A percentile compares a stretch with the other conserved stretches of the same genome.
Conservation (phyloP, 2,797 vertebrate species). For the Allobates femoralis region DNA sequence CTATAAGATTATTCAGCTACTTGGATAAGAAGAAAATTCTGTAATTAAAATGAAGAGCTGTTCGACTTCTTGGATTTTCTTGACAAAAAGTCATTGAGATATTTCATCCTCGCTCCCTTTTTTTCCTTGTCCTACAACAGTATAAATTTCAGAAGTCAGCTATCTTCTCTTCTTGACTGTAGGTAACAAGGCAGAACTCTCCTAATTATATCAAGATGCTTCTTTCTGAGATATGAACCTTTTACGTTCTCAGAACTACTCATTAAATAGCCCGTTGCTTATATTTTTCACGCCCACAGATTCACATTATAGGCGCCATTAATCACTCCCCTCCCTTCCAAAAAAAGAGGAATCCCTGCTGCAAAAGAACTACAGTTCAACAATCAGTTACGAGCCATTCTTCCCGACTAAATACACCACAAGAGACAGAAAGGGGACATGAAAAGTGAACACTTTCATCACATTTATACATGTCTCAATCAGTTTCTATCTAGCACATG, state of each 20-base stretch:
- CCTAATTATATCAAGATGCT: slow-evolving; percentile 56
- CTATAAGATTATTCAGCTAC: slow-evolving; percentile 1
- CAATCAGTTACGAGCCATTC: slow-evolving; percentile 52
- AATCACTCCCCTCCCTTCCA: slow-evolving; percentile 5
- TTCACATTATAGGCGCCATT: slow-evolving; percentile 51
- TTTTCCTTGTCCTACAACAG: not conserved
- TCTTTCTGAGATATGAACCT: slow-evolving; percentile 35
- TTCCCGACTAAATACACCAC: slow-evolving; percentile 52
- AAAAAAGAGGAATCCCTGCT: slow-evolving; percentile 2
- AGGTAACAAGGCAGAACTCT: slow-evolving; percentile 57
- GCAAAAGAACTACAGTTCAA: slow-evolving; percentile 51
- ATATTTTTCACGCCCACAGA: slow-evolving; percentile 43
- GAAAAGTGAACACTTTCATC: slow-evolving; percentile 45
- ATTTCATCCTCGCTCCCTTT: not conserved
- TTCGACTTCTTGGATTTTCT: not conserved
- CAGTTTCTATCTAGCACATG: slow-evolving; percentile 56
- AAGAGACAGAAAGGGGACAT: slow-evolving; percentile 42
- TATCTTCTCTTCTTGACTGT: slow-evolving; percentile 34
- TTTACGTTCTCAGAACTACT: slow-evolving; percentile 39
- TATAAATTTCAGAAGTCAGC: slow-evolving; percentile 27
- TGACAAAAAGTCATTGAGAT: slow-evolving; percentile 2
- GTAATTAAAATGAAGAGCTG: slow-evolving; percentile 13
- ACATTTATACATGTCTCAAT: slow-evolving; percentile 60
- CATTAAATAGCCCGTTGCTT: slow-evolving; percentile 57
- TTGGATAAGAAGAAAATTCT: slow-evolving; percentile 1